Conservation (phyloP, 2,113 vertebrate genomes). For the Murina feae region DNA sequence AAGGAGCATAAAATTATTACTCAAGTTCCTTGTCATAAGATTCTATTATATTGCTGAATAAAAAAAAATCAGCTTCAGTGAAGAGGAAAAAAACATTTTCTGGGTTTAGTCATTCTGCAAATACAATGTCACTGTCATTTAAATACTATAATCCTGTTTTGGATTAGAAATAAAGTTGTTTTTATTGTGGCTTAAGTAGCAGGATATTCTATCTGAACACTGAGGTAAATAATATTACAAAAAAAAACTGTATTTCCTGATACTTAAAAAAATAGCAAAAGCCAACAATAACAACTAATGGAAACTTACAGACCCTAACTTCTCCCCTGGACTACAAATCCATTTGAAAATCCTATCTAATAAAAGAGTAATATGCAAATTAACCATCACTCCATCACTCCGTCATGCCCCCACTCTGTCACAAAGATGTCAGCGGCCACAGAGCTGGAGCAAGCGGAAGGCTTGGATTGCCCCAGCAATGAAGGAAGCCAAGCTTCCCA, state of each 20-base stretch:
- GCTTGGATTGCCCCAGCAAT: too few relatives aligned
- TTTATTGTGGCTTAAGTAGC: neutral
- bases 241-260: neutral
- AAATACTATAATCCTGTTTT: neutral
- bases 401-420: too few relatives aligned
- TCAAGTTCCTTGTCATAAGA: conserved; percentile 37
- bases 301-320: neutral
- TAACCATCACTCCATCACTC: too few relatives aligned
- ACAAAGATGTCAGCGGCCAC: too few relatives aligned
- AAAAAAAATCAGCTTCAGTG: conserved; percentile 19
- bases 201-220: neutral
- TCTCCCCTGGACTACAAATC: neutral
- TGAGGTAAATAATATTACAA: neutral
- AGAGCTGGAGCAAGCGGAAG: too few relatives aligned
- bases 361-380: too few relatives aligned
- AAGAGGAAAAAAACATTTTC: neutral
- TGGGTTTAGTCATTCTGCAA: conserved; percentile 12
- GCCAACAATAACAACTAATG: neutral
- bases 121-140: neutral
- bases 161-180: neutral
- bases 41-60: neutral
- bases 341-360: conserved; percentile 42
- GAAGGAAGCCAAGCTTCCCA: too few relatives aligned
- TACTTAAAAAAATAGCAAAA: conserved; percentile 3
- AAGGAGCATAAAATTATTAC: conserved; percentile 50